Percentiles rank a stretch among this genome's conserved stretches.
Evolutionary conservation across 2,113 vertebrate species (phyloP).

Genomic region (Coracopsis vasa): DNA sequence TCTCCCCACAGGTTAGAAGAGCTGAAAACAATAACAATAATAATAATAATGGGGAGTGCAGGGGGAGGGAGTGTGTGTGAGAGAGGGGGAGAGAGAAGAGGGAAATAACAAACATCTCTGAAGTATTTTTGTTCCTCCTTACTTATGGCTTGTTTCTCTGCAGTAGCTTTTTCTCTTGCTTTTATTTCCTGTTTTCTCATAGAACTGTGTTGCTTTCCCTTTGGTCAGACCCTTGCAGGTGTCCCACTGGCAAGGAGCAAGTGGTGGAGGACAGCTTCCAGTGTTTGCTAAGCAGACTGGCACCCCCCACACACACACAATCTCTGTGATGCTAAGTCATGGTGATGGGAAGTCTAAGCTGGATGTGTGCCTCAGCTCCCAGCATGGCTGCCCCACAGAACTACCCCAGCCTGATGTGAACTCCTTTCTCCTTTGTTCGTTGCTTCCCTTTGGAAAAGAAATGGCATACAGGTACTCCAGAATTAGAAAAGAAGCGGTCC

Average conservation of each 20-base stretch:
- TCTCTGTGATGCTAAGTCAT: not conserved
- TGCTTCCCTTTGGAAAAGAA: not conserved
- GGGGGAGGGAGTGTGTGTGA: not conserved
- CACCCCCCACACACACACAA: not conserved
- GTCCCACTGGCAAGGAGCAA: not conserved
- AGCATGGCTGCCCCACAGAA: not conserved
- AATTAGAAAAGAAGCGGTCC: not conserved
- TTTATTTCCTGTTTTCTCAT: not conserved
- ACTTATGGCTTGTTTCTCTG: not conserved
- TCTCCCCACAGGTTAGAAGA: conserved; percentile 40
- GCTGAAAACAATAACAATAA: not conserved
- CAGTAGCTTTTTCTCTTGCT: not conserved
- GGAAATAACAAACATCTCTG: not conserved
- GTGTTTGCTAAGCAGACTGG: not conserved
- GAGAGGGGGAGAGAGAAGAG: not conserved
- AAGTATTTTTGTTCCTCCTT: not conserved
- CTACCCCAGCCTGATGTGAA: not conserved
- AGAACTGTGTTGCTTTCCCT: not conserved
- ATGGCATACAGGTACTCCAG: not conserved
- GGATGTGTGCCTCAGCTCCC: not conserved
- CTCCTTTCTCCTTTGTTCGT: not conserved
- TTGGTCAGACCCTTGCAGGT: not conserved
- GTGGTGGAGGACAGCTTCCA: not conserved
- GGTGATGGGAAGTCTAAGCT: not conserved
- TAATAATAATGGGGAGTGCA: not conserved